Conservation (phyloP, 2,888 invertebrate genomes). For the Acanthopleura granulata region DNA sequence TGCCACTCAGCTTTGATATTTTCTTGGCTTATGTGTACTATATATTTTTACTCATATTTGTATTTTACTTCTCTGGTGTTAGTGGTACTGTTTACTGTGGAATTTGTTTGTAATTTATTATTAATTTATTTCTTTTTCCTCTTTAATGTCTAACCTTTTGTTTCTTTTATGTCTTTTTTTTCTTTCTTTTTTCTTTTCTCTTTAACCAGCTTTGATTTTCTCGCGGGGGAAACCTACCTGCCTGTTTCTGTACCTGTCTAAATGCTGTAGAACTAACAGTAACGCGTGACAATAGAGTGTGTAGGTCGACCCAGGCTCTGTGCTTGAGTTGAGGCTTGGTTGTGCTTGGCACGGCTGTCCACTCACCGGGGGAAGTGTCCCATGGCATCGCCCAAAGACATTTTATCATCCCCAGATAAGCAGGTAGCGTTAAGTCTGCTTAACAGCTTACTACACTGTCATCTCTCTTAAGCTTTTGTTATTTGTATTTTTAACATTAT, state of each 20-base stretch:
- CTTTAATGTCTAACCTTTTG: not conserved
- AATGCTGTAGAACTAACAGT: slow-evolving; percentile 7
- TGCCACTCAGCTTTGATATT: no score
- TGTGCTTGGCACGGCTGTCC: not conserved
- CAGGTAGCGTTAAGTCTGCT: not conserved
- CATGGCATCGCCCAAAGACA: slow-evolving; percentile 5
- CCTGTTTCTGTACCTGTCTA: not conserved
- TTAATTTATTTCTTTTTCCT: not conserved
- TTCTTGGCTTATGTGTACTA: no score
- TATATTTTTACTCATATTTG: no score
- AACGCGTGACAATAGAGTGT: not conserved
- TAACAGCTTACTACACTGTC: not conserved
- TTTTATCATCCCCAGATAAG: not conserved
- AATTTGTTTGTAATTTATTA: not conserved
- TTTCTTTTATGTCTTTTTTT: not conserved
- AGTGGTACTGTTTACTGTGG: not conserved
- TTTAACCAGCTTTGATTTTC: slow-evolving; percentile 7
- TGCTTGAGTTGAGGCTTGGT: not conserved
- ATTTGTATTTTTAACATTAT: no score
- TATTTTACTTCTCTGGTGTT: not conserved
- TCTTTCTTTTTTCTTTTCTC: not conserved
- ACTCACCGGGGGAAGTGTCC: not conserved
- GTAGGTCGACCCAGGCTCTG: not conserved
- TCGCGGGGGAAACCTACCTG: not conserved
- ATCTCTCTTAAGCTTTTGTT: no score